Conservation (phyloP, 2,797 vertebrate genomes). For the Rhinatrema bivittatum region DNA sequence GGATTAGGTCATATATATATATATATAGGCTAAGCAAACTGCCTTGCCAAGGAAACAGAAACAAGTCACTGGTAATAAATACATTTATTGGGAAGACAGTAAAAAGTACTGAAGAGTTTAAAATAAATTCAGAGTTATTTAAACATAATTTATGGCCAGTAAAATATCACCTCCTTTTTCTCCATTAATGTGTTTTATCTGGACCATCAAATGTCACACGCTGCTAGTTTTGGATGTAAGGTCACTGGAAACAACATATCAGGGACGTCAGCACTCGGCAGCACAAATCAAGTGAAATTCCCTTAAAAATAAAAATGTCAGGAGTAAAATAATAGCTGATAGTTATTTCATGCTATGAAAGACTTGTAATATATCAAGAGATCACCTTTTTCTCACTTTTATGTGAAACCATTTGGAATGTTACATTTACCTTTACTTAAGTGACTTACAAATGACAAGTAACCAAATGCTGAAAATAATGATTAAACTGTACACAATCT, state of each 20-base stretch:
- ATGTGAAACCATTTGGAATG: slow-evolving; percentile 46
- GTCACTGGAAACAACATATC: slow-evolving; percentile 68
- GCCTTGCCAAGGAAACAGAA: slow-evolving; percentile 25
- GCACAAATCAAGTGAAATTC: slow-evolving; percentile 67
- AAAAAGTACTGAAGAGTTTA: slow-evolving; percentile 67
- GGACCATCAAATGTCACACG: slow-evolving; percentile 63
- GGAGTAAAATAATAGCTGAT: slow-evolving; percentile 64
- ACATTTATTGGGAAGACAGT: slow-evolving; percentile 52
- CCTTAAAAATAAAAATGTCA: slow-evolving; percentile 70
- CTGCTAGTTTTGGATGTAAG: slow-evolving; percentile 67
- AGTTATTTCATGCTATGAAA: slow-evolving; percentile 65
- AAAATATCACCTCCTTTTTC: slow-evolving; percentile 61
- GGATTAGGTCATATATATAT: slow-evolving; percentile 4
- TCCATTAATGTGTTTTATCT: slow-evolving; percentile 63
- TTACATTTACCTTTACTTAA: slow-evolving; percentile 45
- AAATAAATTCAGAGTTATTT: slow-evolving; percentile 68
- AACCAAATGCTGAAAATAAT: slow-evolving; percentile 18
- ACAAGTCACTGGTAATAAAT: slow-evolving; percentile 47
- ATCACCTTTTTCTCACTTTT: slow-evolving; percentile 58
- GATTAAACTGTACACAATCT: slow-evolving; percentile 13
- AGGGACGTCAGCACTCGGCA: slow-evolving; percentile 56
- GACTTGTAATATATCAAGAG: slow-evolving; percentile 58
- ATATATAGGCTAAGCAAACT: slow-evolving; percentile 14
- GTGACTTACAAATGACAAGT: slow-evolving; percentile 47
- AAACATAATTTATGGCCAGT: slow-evolving; percentile 67